Base-by-base conservation (phyloP, 1,140 invertebrate genomes). In the Zaprionus vittiger region DNA sequence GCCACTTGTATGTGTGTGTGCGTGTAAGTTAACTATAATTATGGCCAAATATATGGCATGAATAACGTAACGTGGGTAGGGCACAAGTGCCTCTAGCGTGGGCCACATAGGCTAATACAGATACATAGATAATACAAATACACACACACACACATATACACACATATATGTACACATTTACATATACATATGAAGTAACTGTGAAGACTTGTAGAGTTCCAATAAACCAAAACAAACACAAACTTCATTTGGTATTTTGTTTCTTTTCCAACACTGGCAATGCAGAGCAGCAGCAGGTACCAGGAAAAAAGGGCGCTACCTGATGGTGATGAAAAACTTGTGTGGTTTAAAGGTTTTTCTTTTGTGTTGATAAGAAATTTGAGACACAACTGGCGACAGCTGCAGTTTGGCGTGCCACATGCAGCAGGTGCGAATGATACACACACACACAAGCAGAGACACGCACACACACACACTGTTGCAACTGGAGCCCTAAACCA, bases 281-380 rank as follows among this genome's bases (percentile, higher is more conserved):
- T 34, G n/a, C 52, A 69, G 57, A 31, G 72, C 56, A 70, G 72
- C 62, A 70, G 59, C 49, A 26, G 22, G 28, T 38, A 37, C 22
- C n/a, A 0, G 41, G 15, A 7, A 41, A 44, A 64, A 56, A 37
- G 24, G 17, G 38, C 22, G 12, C 60, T 67, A 59, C 52, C 57
- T 63, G 56, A 31, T 57, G 34, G 28, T 11, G 68, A 63, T 37
- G 28, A 65, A 65, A 41, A 59, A 26, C 31, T 17, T 28, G 34
- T 34, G 26, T 31, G 26, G 15, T 59, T 49, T 37, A 41, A 70
- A 61, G 62, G 69, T 67, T 72, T 72, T 20, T 62, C 24, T 65
- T 28, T 20, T 56, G 68, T 56, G 55, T 85, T 87, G 81, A 87
- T 81, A 87, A 89, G 84, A 87, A 87, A 89, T 79, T 79, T 55